Conservation (phyloP, 2,888 invertebrate species). For the Acleris laterana region DNA sequence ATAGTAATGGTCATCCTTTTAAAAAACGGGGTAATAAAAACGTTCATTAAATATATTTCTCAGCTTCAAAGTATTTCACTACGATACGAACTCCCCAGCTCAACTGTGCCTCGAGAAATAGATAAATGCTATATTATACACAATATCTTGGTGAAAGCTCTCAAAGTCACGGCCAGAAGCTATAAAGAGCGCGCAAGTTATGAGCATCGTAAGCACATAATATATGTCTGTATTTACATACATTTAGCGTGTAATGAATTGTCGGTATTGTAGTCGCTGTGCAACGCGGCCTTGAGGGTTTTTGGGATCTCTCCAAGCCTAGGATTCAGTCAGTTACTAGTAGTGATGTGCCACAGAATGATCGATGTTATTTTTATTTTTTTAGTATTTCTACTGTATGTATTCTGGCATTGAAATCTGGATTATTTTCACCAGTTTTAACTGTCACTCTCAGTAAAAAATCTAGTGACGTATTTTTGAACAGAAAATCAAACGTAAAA, state of each 20-base stretch:
- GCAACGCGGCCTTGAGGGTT: constrained; percentile 13
- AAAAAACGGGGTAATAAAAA: too few relatives aligned
- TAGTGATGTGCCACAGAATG: constrained; percentile 7
- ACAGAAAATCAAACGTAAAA: too few relatives aligned
- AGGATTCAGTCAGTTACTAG: constrained; percentile 8
- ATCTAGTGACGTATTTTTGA: too few relatives aligned
- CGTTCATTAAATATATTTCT: too few relatives aligned
- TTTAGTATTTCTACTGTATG: background rate
- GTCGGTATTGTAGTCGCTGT: constrained; percentile 4
- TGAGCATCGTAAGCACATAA: constrained; percentile 15
- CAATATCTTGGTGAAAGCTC: background rate
- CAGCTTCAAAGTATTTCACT: background rate
- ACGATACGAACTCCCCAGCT: too few relatives aligned
- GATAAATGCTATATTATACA: background rate
- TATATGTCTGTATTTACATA: constrained; percentile 23
- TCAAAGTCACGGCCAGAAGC: constrained; percentile 27
- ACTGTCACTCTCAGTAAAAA: too few relatives aligned
- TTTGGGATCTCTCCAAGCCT: constrained; percentile 20
- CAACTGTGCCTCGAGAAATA: too few relatives aligned
- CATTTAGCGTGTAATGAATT: too few relatives aligned
- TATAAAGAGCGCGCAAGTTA: constrained; percentile 15
- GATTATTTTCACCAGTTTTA: too few relatives aligned
- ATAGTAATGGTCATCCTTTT: too few relatives aligned
- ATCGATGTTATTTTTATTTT: background rate
- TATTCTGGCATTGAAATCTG: too few relatives aligned